These are phyloP conservation scores for Austrofundulus limnaeus DNA, from an alignment of 2,113 vertebrate genomes.

Conservation along the genomic window DNA sequence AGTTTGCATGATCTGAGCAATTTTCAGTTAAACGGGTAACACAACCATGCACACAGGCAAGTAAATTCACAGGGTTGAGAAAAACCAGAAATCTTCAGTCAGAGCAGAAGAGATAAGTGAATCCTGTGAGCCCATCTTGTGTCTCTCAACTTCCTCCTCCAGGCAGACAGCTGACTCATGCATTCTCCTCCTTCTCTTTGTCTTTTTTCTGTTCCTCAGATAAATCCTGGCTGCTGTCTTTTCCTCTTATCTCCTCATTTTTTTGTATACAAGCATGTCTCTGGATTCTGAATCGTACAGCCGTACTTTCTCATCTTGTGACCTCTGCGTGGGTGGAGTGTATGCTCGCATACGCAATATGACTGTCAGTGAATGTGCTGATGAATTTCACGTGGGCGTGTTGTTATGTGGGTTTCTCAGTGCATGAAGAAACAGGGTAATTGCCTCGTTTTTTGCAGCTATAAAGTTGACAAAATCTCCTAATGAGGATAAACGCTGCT, in stretches of 20 bases:
- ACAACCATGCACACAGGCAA: conserved; percentile 11
- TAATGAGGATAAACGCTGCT: conserved; percentile 32
- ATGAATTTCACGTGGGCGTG: conserved; percentile 25
- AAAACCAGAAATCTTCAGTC: conserved; percentile 44
- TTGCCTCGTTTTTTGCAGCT: conserved; percentile 21
- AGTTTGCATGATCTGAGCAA: too few relatives aligned
- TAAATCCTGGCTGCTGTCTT: conserved; percentile 21
- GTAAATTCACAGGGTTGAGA: conserved; percentile 7
- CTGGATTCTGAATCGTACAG: conserved; percentile 52
- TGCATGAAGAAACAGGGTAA: conserved; percentile 21
- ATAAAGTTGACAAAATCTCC: conserved; percentile 11
- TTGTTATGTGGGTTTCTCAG: conserved; percentile 13
- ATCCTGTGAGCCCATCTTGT: conserved; percentile 46
- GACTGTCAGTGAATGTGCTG: conserved; percentile 13
- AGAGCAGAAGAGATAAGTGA: conserved; percentile 38
- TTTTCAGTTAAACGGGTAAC: not conserved
- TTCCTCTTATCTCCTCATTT: conserved; percentile 19
- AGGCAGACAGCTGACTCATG: conserved; percentile 59
- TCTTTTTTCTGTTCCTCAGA: conserved; percentile 12
- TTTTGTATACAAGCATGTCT: conserved; percentile 34
- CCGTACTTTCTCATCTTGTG: conserved; percentile 33
- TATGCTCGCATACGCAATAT: not conserved
- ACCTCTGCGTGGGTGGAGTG: conserved; percentile 30
- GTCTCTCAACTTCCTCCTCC: conserved; percentile 41
- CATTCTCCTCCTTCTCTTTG: not conserved